These are phyloP conservation scores for Spinus pinus DNA, from an alignment of 2,797 vertebrate genomes.

Conservation along the genomic window DNA sequence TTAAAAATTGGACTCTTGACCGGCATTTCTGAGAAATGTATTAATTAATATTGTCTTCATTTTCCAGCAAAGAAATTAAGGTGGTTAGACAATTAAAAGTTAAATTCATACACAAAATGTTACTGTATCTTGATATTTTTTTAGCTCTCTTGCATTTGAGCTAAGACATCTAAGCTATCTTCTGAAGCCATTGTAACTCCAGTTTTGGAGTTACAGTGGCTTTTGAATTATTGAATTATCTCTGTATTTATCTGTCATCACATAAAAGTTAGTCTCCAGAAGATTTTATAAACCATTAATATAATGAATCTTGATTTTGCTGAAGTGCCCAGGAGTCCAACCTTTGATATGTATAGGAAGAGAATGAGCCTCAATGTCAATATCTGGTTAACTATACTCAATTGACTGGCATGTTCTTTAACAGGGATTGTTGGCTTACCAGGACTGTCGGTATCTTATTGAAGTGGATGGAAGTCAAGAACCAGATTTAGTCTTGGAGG, in stretches of 20 bases:
- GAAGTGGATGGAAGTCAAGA: slow-evolving; percentile 88
- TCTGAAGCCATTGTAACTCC: neutral
- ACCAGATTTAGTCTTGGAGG: slow-evolving; percentile 79
- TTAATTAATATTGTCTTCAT: neutral
- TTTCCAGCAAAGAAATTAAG: neutral
- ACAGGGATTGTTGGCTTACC: slow-evolving; percentile 85
- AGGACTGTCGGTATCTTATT: slow-evolving; percentile 81
- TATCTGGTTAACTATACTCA: neutral
- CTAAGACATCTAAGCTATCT: neutral
- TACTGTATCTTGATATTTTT: neutral
- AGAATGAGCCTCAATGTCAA: neutral
- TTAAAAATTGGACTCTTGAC: neutral
- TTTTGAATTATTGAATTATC: neutral
- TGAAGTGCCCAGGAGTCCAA: neutral
- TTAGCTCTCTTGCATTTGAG: neutral
- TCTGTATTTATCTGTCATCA: neutral
- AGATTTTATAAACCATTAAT: neutral
- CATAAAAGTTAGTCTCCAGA: neutral
- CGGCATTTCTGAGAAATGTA: neutral
- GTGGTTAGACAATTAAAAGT: neutral
- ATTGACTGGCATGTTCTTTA: neutral
- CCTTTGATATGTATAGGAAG: neutral
- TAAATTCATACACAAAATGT: neutral
- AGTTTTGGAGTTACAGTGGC: neutral
- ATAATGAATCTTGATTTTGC: neutral